These are phyloP conservation scores for Salpingus planirostris DNA, from an alignment of 2,888 invertebrate genomes.

Conservation along the genomic window DNA sequence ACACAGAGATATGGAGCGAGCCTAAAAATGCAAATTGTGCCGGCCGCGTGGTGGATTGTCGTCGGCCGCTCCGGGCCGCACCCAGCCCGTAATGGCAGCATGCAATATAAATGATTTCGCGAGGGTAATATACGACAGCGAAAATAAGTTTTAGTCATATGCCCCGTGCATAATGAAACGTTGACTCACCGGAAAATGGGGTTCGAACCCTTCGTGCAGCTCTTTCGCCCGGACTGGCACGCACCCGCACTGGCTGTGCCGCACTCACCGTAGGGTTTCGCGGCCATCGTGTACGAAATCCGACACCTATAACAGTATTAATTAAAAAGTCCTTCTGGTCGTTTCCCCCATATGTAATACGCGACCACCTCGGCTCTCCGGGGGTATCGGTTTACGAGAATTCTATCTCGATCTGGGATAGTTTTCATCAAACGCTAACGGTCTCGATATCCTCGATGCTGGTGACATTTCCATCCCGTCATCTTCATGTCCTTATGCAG, in stretches of 20 bases:
- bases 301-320: constrained; percentile 18
- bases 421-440: no score
- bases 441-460: no score
- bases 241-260: constrained; percentile 17
- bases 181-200: constrained; percentile 24
- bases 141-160: constrained; percentile 18
- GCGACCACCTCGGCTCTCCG: no score
- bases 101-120: constrained; percentile 15
- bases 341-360: constrained; percentile 6
- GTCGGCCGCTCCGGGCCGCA: no score
- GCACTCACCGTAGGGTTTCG: constrained; percentile 23
- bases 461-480: no score
- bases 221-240: constrained; percentile 16
- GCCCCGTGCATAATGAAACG: constrained; percentile 21
- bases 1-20: no score
- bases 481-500: no score
- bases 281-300: constrained; percentile 19
- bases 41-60: no score
- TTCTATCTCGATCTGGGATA: no score
- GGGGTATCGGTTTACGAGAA: no score
- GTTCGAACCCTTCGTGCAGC: constrained; percentile 18
- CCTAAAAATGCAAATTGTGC: no score
- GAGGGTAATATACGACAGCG: constrained; percentile 14
- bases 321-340: constrained; percentile 11
- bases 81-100: constrained; percentile 15